Evolutionary conservation across 2,888 invertebrate genomes (phyloP).

Genomic region (Mesorhabditis spiculigera): DNA sequence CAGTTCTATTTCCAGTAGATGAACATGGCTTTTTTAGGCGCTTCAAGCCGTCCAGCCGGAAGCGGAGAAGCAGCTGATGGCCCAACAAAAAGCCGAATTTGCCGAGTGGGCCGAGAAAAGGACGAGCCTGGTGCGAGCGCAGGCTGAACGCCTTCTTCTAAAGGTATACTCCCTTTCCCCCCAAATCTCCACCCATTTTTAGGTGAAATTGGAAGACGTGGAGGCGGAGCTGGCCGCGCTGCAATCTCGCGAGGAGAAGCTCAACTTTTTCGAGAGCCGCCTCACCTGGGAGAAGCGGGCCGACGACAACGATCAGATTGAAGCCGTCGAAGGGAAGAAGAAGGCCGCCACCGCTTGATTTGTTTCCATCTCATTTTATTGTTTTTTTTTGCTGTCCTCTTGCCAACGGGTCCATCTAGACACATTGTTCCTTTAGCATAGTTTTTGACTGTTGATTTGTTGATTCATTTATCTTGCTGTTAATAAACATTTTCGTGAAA

Average conservation of each 20-base stretch:
- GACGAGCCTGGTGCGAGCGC: slow-evolving; percentile 29
- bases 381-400: too few species aligned
- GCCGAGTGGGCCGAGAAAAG: slow-evolving; percentile 37
- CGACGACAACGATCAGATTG: slow-evolving; percentile 40
- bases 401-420: too few species aligned
- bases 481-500: too few species aligned
- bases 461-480: too few species aligned
- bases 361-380: too few species aligned
- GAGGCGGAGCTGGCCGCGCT: slow-evolving; percentile 25
- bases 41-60: slow-evolving; percentile 10
- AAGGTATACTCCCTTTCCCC: slow-evolving; percentile 15
- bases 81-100: slow-evolving; percentile 28
- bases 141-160: slow-evolving; percentile 47
- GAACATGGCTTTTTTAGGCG: background rate
- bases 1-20: too few species aligned
- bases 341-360: slow-evolving; percentile 7
- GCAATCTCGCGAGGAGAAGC: slow-evolving; percentile 30
- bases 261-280: slow-evolving; percentile 40
- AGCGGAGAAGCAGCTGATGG: slow-evolving; percentile 24
- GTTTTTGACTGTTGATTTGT: too few species aligned
- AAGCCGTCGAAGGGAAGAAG: slow-evolving; percentile 25
- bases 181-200: background rate
- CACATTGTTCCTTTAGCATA: too few species aligned
- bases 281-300: slow-evolving; percentile 35
- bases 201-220: slow-evolving; percentile 27